Conservation (phyloP, 2,797 vertebrate species). For the Tokudaia tokunoshimensis region DNA sequence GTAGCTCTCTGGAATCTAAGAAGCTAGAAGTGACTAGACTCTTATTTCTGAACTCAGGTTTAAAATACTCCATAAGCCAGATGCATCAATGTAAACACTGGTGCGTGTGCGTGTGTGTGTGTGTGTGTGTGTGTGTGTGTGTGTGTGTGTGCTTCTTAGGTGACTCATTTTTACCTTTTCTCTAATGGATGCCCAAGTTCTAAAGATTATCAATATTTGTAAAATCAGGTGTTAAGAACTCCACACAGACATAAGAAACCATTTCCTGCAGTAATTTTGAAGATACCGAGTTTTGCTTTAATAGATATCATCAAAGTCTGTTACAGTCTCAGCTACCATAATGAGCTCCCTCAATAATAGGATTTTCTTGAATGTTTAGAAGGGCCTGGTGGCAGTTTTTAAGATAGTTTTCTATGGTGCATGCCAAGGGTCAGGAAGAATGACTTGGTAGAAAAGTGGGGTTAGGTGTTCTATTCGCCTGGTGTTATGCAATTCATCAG, state of each 20-base stretch:
- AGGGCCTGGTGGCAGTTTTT: not conserved
- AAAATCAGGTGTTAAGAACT: slow-evolving; percentile 46
- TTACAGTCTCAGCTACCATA: slow-evolving; percentile 15
- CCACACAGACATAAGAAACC: not conserved
- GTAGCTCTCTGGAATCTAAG: not conserved
- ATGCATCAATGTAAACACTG: not conserved
- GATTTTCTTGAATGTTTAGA: slow-evolving; percentile 49
- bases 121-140: not conserved
- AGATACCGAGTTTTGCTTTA: slow-evolving; percentile 43
- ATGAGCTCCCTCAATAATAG: not conserved
- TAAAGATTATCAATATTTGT: slow-evolving; percentile 41
- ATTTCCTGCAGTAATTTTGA: slow-evolving; percentile 58
- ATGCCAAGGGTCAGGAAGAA: not conserved
- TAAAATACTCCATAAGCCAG: slow-evolving; percentile 28
- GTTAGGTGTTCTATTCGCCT: not conserved
- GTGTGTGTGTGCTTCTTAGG: not conserved
- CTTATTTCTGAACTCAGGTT: not conserved
- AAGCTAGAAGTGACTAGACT: not conserved
- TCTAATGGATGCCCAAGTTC: not conserved
- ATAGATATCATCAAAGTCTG: not conserved
- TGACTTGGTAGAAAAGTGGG: not conserved
- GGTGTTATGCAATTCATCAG: slow-evolving; percentile 40
- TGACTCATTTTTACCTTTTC: not conserved
- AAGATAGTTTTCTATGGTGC: not conserved
- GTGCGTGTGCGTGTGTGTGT: not conserved